Base-by-base conservation (phyloP, 1,140 invertebrate species). In the Himalopsyche phryganea region DNA sequence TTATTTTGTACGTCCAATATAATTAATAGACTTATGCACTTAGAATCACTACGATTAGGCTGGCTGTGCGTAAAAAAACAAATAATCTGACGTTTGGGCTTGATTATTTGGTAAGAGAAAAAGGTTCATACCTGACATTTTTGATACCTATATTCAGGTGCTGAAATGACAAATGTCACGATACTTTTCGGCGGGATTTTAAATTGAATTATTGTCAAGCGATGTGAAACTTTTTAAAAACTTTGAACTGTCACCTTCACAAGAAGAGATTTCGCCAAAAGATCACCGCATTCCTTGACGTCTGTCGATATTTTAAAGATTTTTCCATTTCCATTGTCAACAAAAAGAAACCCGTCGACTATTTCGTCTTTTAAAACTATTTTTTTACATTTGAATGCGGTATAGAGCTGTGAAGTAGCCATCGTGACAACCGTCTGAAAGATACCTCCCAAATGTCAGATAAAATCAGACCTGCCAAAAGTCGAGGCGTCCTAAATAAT, bases 181-280 rank as follows among this genome's bases (percentile, higher is more conserved):
- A n/a, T 13, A 20, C 7, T 23, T 44, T 11, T 28, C 9, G 38
- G 17, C 18, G 15, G 17, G n/a, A 40, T 35, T 33, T 6, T 28
- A 47, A 11, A 14, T 48, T 41, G 10, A 11, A 2, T 2, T 19
- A 5, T 46, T 20, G n/a, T 6, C 18, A 36, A 6, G 32, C 17
- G 11, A 33, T 18, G 14, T 18, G 45, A 10, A 55, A 52, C 32
- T 48, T 35, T 28, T 48, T 35, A 58, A 38, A 14, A 32, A 44
- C 19, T 45, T 50, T 35, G 20, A 48, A 47, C 28, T 40, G 58
- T 68, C 70, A 78, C 76, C 68, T 75, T 67, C 44, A 78, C 68
- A 44, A 71, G 69, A 9, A 69, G 66, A 58, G 76, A 72, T 50
- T 68, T 71, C 20, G 79, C 72, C 9, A 74, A 71, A 2, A 77